These are phyloP conservation scores for Alsophila aescularia DNA, from an alignment of 2,888 invertebrate species.

Conservation along the genomic window DNA sequence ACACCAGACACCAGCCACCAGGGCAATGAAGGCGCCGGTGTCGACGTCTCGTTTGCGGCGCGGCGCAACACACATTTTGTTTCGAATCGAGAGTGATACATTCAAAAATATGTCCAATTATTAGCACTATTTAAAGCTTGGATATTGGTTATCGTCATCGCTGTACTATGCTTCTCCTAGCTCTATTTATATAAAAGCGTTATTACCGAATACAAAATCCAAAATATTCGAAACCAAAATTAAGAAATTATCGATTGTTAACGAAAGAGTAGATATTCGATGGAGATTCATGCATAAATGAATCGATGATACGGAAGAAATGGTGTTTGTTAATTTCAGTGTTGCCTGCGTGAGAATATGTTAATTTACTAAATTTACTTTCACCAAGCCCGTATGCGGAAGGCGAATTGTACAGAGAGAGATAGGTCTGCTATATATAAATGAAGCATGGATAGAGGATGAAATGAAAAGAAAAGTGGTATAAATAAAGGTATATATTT, in stretches of 20 bases:
- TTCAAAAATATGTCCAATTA: slow-evolving; percentile 27
- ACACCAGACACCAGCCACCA: no score
- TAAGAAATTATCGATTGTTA: slow-evolving; percentile 47
- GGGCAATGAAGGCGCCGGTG: no score
- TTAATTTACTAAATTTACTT: slow-evolving; percentile 72
- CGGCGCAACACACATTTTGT: no score
- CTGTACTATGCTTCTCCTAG: slow-evolving; percentile 77
- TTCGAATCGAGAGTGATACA: background rate
- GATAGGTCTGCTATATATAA: slow-evolving; percentile 77
- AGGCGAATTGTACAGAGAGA: slow-evolving; percentile 67
- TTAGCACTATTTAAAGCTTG: slow-evolving; percentile 75
- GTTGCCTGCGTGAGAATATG: slow-evolving; percentile 68
- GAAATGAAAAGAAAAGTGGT: slow-evolving; percentile 82
- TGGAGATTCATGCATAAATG: slow-evolving; percentile 83
- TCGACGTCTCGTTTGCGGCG: no score
- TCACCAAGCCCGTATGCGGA: slow-evolving; percentile 76
- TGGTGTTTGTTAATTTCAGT: slow-evolving; percentile 77
- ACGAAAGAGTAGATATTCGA: slow-evolving; percentile 64
- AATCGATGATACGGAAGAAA: slow-evolving; percentile 81
- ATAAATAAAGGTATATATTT: slow-evolving; percentile 84
- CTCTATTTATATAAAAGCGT: slow-evolving; percentile 77
- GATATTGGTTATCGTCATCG: slow-evolving; percentile 64
- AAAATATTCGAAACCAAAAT: slow-evolving; percentile 57
- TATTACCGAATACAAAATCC: slow-evolving; percentile 67
- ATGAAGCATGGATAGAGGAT: slow-evolving; percentile 80